A percentile compares a stretch with the other conserved stretches of the same genome.
Conservation (phyloP, 2,888 invertebrate species). For the Tromatobia lineatoria region DNA sequence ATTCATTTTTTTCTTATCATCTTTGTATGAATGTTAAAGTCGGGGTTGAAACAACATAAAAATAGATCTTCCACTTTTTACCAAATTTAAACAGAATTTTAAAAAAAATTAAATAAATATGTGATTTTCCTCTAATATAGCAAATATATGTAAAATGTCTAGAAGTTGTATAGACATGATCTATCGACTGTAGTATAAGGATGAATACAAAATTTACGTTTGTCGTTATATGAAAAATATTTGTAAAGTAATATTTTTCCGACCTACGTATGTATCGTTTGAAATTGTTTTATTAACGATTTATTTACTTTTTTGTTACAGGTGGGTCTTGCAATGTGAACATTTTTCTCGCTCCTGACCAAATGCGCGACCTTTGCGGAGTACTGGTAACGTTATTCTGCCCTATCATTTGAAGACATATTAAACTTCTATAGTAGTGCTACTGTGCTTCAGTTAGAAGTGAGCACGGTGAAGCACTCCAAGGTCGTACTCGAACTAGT, state of each 20-base stretch:
- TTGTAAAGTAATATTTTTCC: not conserved
- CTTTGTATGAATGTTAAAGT: too few relatives aligned
- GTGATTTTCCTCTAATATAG: too few relatives aligned
- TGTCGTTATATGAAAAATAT: not conserved
- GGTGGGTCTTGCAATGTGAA: constrained; percentile 38
- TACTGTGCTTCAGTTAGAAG: not conserved
- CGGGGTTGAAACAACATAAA: too few relatives aligned
- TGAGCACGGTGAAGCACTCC: constrained; percentile 10
- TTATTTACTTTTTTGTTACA: constrained; percentile 47
- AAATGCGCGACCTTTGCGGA: not conserved
- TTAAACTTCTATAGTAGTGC: constrained; percentile 23
- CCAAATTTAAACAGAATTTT: too few relatives aligned
- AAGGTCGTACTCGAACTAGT: constrained; percentile 36
- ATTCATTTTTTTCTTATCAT: too few relatives aligned
- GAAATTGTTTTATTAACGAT: constrained; percentile 7
- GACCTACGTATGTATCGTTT: not conserved
- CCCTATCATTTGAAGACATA: constrained; percentile 29
- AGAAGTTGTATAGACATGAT: too few relatives aligned
- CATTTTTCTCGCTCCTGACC: constrained; percentile 10
- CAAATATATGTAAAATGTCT: too few relatives aligned
- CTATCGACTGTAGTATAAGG: too few relatives aligned
- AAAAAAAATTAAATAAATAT: too few relatives aligned
- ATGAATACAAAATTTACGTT: too few relatives aligned
- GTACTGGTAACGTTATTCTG: constrained; percentile 36
- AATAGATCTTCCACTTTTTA: too few relatives aligned